These are phyloP conservation scores for Cephonodes hylas DNA, from an alignment of 2,888 invertebrate genomes.

Conservation along the genomic window DNA sequence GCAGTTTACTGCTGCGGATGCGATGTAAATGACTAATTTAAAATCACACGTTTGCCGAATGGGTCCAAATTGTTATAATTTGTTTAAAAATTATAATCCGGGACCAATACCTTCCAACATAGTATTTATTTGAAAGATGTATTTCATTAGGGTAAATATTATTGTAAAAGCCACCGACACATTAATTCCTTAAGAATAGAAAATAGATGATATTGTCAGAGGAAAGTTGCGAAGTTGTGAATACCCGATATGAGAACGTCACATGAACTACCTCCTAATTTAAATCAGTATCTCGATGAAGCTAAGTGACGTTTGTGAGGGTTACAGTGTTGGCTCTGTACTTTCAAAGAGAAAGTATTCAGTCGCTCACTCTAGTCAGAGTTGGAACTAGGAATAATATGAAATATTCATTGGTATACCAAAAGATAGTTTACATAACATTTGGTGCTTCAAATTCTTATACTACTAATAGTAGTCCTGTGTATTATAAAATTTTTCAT, in stretches of 20 bases:
- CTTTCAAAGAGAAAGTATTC: constrained; percentile 37
- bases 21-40: constrained; percentile 61
- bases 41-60: constrained; percentile 72
- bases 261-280: constrained; percentile 78
- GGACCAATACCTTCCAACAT: constrained; percentile 81
- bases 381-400: constrained; percentile 63
- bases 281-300: constrained; percentile 69
- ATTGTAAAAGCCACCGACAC: constrained; percentile 81
- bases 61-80: constrained; percentile 80
- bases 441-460: constrained; percentile 18
- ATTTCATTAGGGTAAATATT: constrained; percentile 79
- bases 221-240: constrained; percentile 75
- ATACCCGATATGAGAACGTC: constrained; percentile 50
- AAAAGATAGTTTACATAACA: constrained; percentile 14
- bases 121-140: constrained; percentile 81
- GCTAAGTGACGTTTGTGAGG: constrained; percentile 54
- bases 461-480: constrained; percentile 9
- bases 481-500: neutral
- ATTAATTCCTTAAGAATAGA: constrained; percentile 80
- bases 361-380: constrained; percentile 74
- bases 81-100: constrained; percentile 82
- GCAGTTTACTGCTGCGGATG: constrained; percentile 58
- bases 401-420: constrained; percentile 25
- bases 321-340: constrained; percentile 50
- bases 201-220: constrained; percentile 72